Evolutionary conservation across 2,797 vertebrate genomes (phyloP).

Genomic region (Myoxocephalus aenaeus): DNA sequence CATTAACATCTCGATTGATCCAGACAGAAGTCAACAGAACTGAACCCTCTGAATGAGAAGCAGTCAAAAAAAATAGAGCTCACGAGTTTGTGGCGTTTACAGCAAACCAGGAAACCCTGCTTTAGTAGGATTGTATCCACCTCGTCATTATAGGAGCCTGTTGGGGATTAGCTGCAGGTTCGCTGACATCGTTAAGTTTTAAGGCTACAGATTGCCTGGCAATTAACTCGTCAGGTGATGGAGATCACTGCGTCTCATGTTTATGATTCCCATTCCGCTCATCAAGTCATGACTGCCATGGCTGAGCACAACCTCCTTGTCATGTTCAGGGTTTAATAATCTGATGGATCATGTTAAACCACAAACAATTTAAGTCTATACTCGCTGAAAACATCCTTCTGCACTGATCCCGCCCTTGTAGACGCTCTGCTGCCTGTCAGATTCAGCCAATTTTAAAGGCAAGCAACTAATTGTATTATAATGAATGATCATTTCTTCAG

Average conservation of each 20-base stretch:
- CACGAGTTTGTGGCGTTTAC: conserved; percentile 11
- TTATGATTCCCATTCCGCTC: conserved; percentile 13
- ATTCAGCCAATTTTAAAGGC: conserved; percentile 10
- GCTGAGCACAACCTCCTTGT: neutral
- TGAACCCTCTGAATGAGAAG: conserved; percentile 25
- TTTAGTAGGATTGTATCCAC: conserved; percentile 1
- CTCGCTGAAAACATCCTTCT: conserved; percentile 7
- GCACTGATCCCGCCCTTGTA: neutral
- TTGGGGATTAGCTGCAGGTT: conserved; percentile 4
- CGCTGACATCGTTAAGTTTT: conserved; percentile 4
- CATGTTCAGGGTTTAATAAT: conserved; percentile 18
- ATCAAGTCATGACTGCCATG: neutral
- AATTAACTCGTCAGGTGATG: conserved; percentile 1
- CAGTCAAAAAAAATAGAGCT: neutral
- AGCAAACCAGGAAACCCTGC: conserved; percentile 1
- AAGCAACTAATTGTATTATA: conserved; percentile 1
- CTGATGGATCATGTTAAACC: conserved; percentile 15
- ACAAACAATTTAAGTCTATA: conserved; percentile 3
- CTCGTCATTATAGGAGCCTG: conserved; percentile 9
- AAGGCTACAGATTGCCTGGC: conserved; percentile 8
- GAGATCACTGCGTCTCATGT: neutral
- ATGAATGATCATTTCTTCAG: neutral
- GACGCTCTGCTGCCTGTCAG: neutral
- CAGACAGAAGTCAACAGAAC: conserved; percentile 1
- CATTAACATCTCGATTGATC: conserved; percentile 22